Base-by-base conservation (phyloP, 2,888 invertebrate genomes). In the Drosophila leonis region DNA sequence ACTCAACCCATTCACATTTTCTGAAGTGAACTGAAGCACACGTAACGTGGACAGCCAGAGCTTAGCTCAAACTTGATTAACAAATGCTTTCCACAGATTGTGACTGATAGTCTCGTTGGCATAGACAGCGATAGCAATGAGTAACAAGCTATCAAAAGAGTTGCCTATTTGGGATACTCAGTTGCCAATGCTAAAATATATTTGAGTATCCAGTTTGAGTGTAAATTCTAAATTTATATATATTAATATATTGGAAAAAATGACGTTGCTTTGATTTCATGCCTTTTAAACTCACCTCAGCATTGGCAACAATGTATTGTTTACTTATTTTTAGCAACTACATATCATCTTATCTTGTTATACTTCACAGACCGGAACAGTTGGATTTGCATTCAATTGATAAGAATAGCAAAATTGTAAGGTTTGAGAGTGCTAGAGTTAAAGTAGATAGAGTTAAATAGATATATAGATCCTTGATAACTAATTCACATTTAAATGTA, bases 11-110 rank as follows among this genome's bases (percentile, higher is more conserved):
- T 35, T 65, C 49, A 20, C 3, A 52, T 7, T 42, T 42, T 4
- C 7, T 13, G 8, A 65, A 65, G 42, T 44, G 42, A 7, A 24
- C 24, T 24, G 24, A 5, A 13, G 15, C 31, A 39, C 31, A 44
- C 24, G 37, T 9, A 49, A 56, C 66, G 18, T 18, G 12, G 0
- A 7, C 31, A 41, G 13, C 20, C 33, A n/a, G 42, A 79, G 75
- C 64, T 75, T 27, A 79, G 48, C 49, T 27, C 7, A 10, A 27
- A 79, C 46, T 75, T 62, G 76, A 62, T 15, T 8, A 33, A 9
- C 42, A 39, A 41, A 52, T 66, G 24, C 37, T 8, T 6, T 8
- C 20, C 15, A 12, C 2, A 52, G 51, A 60, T 70, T 51, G 51
- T 4, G 10, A 1, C 10, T 29, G 35, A 41, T 48, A 20, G 44